phyloP scores from a whole-genome alignment of 1,140 invertebrate genomes.

The Brachionus sp. region DNA sequence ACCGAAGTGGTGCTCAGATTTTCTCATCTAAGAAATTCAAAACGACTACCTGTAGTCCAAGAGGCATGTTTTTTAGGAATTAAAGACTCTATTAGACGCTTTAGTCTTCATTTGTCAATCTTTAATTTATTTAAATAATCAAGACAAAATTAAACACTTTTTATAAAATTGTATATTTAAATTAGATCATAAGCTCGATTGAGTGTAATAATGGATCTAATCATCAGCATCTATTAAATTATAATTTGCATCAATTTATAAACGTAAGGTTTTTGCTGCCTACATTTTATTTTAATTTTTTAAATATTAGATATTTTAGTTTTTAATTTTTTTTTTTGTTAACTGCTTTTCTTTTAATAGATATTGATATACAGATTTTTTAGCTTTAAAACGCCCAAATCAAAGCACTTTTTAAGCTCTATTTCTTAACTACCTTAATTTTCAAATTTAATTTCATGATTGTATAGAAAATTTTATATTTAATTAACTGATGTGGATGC shows the following conservation, averaged over 20 bases:
- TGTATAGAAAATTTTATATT: slow-evolving; percentile 46
- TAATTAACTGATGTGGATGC: neutral
- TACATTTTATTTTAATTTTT: neutral
- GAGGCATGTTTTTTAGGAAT: neutral
- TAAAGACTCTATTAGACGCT: neutral
- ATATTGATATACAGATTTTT: neutral
- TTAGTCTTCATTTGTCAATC: neutral
- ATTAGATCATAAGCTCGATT: slow-evolving; percentile 26
- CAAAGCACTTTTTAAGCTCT: neutral
- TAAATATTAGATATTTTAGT: neutral
- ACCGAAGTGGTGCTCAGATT: slow-evolving; percentile 9
- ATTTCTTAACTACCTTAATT: neutral
- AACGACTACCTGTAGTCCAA: neutral
- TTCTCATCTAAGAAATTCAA: neutral
- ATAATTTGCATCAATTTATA: slow-evolving; percentile 30
- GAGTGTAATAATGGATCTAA: slow-evolving; percentile 30
- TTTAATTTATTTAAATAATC: neutral
- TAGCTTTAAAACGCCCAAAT: neutral
- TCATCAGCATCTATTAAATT: neutral
- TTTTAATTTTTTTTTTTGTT: neutral
- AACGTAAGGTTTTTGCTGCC: slow-evolving; percentile 1
- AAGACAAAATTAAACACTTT: neutral
- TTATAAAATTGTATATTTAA: neutral
- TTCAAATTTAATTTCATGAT: neutral
- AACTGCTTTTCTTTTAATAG: neutral